Evolutionary conservation across 2,797 vertebrate species (phyloP).

Genomic region (Peromyscus aztecus): DNA sequence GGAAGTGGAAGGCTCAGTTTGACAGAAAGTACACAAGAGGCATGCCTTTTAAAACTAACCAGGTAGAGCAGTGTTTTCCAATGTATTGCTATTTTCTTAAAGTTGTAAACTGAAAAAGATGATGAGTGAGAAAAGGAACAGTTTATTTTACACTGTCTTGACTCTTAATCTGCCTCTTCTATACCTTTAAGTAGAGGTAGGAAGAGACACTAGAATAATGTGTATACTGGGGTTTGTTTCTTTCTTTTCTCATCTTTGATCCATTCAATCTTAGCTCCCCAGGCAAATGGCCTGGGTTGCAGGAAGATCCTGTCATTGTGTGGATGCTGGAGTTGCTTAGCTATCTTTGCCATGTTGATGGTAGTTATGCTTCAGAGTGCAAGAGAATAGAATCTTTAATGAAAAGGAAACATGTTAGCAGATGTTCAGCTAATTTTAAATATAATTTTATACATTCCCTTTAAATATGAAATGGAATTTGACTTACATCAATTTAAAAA

Average conservation of each 20-base stretch:
- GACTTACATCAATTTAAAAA: background rate
- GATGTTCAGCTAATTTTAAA: background rate
- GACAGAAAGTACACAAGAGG: conserved; percentile 89
- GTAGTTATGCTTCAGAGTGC: background rate
- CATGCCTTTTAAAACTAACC: conserved; percentile 90
- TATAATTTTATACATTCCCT: background rate
- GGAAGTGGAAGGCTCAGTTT: conserved; percentile 93
- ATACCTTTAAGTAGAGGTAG: background rate
- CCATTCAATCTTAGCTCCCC: background rate
- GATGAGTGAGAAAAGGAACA: background rate
- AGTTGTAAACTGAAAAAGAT: background rate
- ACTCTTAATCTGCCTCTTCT: background rate
- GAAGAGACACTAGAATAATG: background rate
- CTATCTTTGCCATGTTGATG: background rate
- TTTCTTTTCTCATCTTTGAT: conserved; percentile 29
- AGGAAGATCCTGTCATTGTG: background rate
- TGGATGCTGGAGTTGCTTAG: background rate
- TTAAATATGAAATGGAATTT: conserved; percentile 4
- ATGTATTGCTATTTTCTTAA: background rate
- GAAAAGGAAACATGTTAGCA: background rate
- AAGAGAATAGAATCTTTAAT: background rate
- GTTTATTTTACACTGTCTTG: background rate
- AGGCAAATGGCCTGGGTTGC: background rate
- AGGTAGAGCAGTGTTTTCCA: conserved; percentile 84
- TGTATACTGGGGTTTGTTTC: background rate